Conservation (phyloP, 2,888 invertebrate genomes). For the Dryobota labecula region DNA sequence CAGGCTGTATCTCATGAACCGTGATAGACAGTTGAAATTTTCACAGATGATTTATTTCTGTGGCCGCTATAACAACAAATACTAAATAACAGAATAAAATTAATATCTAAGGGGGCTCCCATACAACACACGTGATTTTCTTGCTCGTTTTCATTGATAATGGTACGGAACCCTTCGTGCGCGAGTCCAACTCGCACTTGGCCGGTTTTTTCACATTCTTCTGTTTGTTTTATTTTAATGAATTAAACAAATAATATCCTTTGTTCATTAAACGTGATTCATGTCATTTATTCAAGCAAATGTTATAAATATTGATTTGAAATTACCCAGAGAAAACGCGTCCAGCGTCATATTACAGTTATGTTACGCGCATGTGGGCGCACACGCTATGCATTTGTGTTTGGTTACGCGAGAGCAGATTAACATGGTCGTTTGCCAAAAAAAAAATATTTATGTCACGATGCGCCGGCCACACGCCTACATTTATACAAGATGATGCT, state of each 20-base stretch:
- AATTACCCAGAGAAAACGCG: slow-evolving; percentile 4
- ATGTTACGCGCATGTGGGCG: slow-evolving; percentile 21
- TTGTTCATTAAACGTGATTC: slow-evolving; percentile 13
- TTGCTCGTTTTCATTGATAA: too few relatives aligned
- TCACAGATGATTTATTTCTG: too few relatives aligned
- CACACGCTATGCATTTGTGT: slow-evolving; percentile 31
- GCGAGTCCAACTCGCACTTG: too few relatives aligned
- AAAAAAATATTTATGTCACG: slow-evolving; percentile 45
- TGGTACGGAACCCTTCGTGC: too few relatives aligned
- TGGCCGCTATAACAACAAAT: too few relatives aligned
- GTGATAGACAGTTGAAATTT: too few relatives aligned
- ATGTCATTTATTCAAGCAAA: not conserved
- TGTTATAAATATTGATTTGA: not conserved
- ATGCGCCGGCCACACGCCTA: slow-evolving; percentile 9
- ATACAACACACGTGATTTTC: too few relatives aligned
- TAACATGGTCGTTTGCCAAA: slow-evolving; percentile 38
- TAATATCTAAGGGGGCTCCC: too few relatives aligned
- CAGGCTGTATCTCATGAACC: too few relatives aligned
- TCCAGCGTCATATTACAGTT: slow-evolving; percentile 6
- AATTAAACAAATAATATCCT: slow-evolving; percentile 5
- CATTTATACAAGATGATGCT: not conserved
- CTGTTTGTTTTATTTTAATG: slow-evolving; percentile 6
- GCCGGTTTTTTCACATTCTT: not conserved
- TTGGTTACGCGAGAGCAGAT: slow-evolving; percentile 20
- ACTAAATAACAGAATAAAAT: too few relatives aligned